Evolutionary conservation across 2,113 vertebrate genomes (phyloP).

Genomic region (Percina caprodes): DNA sequence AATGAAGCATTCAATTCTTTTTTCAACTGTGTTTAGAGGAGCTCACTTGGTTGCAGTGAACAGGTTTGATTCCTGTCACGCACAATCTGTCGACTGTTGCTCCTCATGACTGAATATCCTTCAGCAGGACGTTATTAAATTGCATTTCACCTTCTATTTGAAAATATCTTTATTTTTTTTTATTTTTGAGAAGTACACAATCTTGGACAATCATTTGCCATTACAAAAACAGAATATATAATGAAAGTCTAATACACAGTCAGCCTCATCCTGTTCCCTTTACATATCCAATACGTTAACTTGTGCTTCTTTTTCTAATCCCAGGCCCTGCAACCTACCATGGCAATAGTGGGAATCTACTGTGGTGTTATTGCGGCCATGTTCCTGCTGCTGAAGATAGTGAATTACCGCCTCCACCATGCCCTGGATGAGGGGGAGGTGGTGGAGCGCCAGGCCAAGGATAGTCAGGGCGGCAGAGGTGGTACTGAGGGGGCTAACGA

Average conservation of each 20-base stretch:
- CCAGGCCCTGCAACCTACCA: constrained; percentile 96
- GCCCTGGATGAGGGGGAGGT: constrained; percentile 98
- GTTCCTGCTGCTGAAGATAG: constrained; percentile 95
- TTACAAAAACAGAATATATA: neutral
- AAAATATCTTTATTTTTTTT: neutral
- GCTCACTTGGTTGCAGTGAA: neutral
- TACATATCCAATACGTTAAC: neutral
- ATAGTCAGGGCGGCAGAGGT: constrained; percentile 84
- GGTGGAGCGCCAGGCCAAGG: constrained; percentile 89
- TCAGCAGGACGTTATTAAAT: neutral
- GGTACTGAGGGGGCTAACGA: constrained; percentile 87
- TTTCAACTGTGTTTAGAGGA: neutral
- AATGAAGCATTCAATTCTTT: neutral
- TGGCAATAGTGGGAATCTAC: constrained; percentile 98
- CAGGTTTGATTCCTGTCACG: neutral
- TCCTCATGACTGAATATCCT: constrained; percentile 12
- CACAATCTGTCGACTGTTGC: neutral
- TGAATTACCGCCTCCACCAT: constrained; percentile 97
- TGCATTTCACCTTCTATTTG: neutral
- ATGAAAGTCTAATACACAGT: neutral
- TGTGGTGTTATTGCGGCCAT: constrained; percentile 95
- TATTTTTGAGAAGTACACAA: neutral
- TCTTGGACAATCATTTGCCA: neutral
- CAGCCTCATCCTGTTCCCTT: neutral
- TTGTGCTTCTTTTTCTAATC: constrained; percentile 46